Base-by-base conservation (phyloP, 2,113 vertebrate species). In the Prunella himalayana region DNA sequence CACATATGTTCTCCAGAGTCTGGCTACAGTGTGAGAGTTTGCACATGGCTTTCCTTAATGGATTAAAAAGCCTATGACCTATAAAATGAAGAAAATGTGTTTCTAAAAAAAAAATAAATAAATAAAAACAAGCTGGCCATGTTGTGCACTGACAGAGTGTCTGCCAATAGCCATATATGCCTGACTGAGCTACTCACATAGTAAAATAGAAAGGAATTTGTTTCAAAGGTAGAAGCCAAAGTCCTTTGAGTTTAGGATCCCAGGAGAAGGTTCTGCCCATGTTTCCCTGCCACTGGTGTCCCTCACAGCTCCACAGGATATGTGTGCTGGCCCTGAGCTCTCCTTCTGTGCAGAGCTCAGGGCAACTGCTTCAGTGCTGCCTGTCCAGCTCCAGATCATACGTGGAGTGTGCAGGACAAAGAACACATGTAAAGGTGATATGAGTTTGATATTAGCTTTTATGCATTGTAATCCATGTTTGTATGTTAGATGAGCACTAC, bases 261-360 rank as follows among this genome's bases (percentile, higher is more conserved):
- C 51, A 81, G 50, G 35, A 77, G 11, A 69, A 92, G 42, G 14
- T n/a, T 88, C 21, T 84, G 33, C 27, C 64, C 37, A 2, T 7
- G 15, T 39, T 92, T 75, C 39, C 33, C 73, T 33, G 12, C 54
- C 3, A 5, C 41, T 41, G 51, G 19, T 1, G 6, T 11, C 19
- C 37, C 2, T 6, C 1, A 0, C 3, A 13, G 35, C 27, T 73
- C 37, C 1, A 1, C 30, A 39, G 59, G 63, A 27, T 57, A 17
- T 0, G 0, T 75, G 78, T 11, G 3, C 8, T 30, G 45, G 30
- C 42, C 23, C 5, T 65, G 79, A 76, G 47, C 41, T 54, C 12
- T 76, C 39, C n/a, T 59, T 28, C 44, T 75, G 24, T 68, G 30
- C 45, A 42, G 66, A 44, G 28, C 69, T 86, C 3, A 3, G 41